Base-by-base conservation (phyloP, 2,113 vertebrate genomes). In the Ictalurus furcatus region DNA sequence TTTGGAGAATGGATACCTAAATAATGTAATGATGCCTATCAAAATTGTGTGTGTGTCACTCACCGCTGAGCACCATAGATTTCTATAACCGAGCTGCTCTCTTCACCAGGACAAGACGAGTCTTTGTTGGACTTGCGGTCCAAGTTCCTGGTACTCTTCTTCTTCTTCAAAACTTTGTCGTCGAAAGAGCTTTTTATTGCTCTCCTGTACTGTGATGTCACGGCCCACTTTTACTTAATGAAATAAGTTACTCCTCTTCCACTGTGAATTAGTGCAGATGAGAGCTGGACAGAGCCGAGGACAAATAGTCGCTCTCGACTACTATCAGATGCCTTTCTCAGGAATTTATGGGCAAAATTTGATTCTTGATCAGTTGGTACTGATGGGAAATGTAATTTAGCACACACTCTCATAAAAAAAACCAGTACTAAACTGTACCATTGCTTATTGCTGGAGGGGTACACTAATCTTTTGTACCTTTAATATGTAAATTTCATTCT, bases 131-230 rank as follows among this genome's bases (percentile, higher is more conserved):
- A 92, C 92, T 92, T 95, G 92, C 90, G 73, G 91, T 71, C 63
- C 76, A 9, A 52, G 74, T 79, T 63, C 71, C 73, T 87, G 73
- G 85, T 54, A 28, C 65, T 83, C 88, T 84, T 85, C 88, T 82
- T 71, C 40, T 44, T 44, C 88, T 89, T 28, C 34, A 80, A 54
- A 37, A 21, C 30, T 59, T 59, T 88, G 81, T 69, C 30, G 54
- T 80, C 52, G 85, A 85, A 85, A 78, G 89, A 90, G 92, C 93
- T 93, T 92, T 93, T 96, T 94, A 95, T 95, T 93, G 93, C 92
- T 91, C 91, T 91, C 90, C 90, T 93, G 94, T 96, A 95, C 44
- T 92, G 94, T 96, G 96, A 96, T 95, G 95, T 96, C 94, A 96
- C 93, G 94, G 61, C 90, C 90, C 92, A 92, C 90, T 95, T 96